These are phyloP conservation scores for Ormia ochracea DNA, from an alignment of 2,888 invertebrate genomes.

Conservation along the genomic window DNA sequence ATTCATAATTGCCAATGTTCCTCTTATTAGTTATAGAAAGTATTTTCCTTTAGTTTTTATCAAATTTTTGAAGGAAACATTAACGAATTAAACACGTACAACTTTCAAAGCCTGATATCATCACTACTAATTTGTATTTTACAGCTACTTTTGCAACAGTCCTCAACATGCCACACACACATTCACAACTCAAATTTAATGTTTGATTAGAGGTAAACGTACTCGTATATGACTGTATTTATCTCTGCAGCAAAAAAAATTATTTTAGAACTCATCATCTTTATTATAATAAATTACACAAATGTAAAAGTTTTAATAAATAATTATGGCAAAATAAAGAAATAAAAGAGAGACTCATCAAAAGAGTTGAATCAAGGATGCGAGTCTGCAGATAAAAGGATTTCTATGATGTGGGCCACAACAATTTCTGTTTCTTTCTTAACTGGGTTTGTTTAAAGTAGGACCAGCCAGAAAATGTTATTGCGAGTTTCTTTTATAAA, in stretches of 20 bases:
- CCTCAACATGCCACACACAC: neutral
- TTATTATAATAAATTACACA: neutral
- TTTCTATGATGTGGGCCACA: neutral
- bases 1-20: too few species aligned
- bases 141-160: neutral
- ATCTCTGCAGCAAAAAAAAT: too few species aligned
- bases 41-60: too few species aligned
- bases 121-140: neutral
- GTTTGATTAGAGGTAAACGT: neutral
- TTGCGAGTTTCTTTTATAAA: neutral
- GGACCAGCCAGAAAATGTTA: neutral
- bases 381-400: neutral
- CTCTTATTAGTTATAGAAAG: too few species aligned
- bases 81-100: too few species aligned
- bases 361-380: constrained; percentile 5
- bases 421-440: neutral
- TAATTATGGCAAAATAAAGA: neutral
- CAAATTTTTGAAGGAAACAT: too few species aligned
- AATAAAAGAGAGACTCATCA: neutral
- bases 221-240: neutral
- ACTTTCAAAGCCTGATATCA: neutral
- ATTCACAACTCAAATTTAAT: neutral
- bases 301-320: neutral
- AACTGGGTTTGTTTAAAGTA: neutral
- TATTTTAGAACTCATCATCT: neutral